Conservation (phyloP, 1,140 invertebrate species). For the Gryon sp. region DNA sequence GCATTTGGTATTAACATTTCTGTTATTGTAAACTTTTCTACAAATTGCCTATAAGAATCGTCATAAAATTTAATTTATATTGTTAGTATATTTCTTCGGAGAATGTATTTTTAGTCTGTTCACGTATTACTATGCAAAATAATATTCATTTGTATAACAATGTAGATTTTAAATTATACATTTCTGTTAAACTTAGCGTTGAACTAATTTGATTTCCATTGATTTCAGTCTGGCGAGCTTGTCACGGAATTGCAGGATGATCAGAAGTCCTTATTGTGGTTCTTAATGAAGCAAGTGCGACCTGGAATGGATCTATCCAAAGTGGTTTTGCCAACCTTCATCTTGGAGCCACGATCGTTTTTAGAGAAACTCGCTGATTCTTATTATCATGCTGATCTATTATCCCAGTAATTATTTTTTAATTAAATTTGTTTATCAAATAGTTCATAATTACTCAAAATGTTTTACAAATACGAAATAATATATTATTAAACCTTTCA, state of each 20-base stretch:
- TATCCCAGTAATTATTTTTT: conserved; percentile 86
- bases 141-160: too few species aligned
- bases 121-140: too few species aligned
- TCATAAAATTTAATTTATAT: too few species aligned
- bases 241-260: conserved; percentile 96
- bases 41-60: too few species aligned
- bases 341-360: conserved; percentile 94
- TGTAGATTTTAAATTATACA: conserved; percentile 4
- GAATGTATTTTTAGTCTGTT: too few species aligned
- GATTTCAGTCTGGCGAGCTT: conserved; percentile 89
- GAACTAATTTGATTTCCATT: not conserved
- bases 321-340: conserved; percentile 94
- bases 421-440: not conserved
- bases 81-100: too few species aligned
- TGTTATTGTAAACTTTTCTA: too few species aligned
- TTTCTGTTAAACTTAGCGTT: too few species aligned
- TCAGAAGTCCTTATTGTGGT: conserved; percentile 97
- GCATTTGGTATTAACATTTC: too few species aligned
- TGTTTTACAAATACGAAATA: too few species aligned
- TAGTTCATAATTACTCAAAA: too few species aligned
- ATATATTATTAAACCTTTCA: too few species aligned
- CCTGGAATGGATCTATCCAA: conserved; percentile 98
- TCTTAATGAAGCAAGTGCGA: conserved; percentile 94
- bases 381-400: conserved; percentile 95
- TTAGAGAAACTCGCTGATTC: conserved; percentile 95